A percentile compares a stretch with the other conserved stretches of the same genome.
Evolutionary conservation across 2,797 vertebrate species (phyloP).

Genomic region (Threskiornis aethiopicus): DNA sequence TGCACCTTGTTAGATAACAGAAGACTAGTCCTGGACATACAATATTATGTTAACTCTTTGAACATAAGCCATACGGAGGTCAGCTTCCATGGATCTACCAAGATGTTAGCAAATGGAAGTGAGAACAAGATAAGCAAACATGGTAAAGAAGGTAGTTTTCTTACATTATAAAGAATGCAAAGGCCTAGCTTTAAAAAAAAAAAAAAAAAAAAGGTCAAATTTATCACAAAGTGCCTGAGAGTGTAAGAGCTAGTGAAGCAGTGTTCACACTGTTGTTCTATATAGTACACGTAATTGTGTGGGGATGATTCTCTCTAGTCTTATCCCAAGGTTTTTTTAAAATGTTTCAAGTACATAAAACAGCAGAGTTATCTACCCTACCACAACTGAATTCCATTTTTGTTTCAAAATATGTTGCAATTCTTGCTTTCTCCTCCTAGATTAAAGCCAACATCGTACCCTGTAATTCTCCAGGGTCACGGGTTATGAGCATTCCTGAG

Average conservation of each 20-base stretch:
- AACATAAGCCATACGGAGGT: background rate
- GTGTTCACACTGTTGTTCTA: background rate
- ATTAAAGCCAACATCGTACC: conserved; percentile 17
- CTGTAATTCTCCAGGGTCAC: background rate
- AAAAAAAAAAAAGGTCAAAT: background rate
- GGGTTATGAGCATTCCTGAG: background rate
- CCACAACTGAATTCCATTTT: background rate
- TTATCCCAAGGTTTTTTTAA: background rate
- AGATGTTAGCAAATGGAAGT: background rate
- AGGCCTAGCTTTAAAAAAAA: background rate
- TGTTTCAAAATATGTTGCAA: conserved; percentile 26
- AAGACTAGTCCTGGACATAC: background rate
- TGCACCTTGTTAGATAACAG: background rate
- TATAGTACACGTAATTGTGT: background rate
- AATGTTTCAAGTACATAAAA: background rate
- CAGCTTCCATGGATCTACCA: background rate
- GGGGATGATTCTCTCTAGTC: background rate
- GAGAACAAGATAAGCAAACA: background rate
- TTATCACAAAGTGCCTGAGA: background rate
- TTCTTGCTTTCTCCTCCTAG: background rate
- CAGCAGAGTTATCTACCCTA: background rate
- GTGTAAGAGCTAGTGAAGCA: background rate
- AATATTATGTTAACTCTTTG: background rate
- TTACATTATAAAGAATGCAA: background rate
- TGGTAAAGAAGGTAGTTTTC: background rate